Conservation (phyloP, 2,888 invertebrate species). For the Poecilus cupreus region DNA sequence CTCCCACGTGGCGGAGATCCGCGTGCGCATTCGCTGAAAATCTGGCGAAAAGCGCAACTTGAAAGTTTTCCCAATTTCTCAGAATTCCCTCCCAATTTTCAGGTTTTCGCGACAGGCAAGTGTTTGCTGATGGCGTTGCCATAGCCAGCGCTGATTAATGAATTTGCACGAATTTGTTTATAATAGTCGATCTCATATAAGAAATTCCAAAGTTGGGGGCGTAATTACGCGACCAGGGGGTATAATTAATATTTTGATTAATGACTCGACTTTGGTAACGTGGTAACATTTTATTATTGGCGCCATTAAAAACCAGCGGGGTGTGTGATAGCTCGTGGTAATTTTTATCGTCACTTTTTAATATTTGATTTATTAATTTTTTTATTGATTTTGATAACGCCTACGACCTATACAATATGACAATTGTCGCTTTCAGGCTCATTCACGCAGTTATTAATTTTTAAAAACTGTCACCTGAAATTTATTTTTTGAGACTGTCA, state of each 20-base stretch:
- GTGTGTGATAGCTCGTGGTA: slow-evolving; percentile 49
- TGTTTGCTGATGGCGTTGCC: no score
- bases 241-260: slow-evolving; percentile 58
- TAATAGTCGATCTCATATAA: slow-evolving; percentile 57
- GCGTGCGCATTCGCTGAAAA: no score
- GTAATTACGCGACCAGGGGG: slow-evolving; percentile 60
- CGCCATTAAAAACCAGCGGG: slow-evolving; percentile 48
- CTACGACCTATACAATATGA: background rate
- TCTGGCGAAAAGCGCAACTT: no score
- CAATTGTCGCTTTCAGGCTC: background rate
- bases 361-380: slow-evolving; percentile 57
- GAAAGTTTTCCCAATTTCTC: no score
- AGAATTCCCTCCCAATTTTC: no score
- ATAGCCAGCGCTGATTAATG: slow-evolving; percentile 51
- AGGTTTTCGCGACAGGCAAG: no score
- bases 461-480: no score
- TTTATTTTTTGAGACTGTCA: no score
- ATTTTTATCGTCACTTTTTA: slow-evolving; percentile 54
- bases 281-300: slow-evolving; percentile 52
- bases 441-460: no score
- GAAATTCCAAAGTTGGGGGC: slow-evolving; percentile 64
- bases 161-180: slow-evolving; percentile 54
- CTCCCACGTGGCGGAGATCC: no score
- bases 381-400: slow-evolving; percentile 19
- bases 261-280: slow-evolving; percentile 49